phyloP scores from a whole-genome alignment of 2,888 invertebrate species.

The Hipparchia semele region DNA sequence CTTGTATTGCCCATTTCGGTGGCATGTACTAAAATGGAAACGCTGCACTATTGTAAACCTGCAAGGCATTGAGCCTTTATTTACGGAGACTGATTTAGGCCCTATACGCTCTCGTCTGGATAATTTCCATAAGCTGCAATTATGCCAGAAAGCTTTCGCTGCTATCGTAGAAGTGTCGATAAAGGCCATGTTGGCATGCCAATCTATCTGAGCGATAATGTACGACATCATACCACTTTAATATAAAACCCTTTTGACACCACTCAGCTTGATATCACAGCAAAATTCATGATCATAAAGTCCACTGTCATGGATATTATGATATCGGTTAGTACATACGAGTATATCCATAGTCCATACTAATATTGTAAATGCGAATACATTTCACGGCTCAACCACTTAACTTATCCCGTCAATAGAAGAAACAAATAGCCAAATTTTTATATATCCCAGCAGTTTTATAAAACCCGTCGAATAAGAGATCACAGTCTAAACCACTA shows the following conservation, averaged over 20 bases:
- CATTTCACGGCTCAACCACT: no score
- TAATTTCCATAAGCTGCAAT: conserved; percentile 4
- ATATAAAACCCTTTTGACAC: conserved; percentile 33
- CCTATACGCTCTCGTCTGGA: neutral
- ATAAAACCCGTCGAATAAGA: no score
- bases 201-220: conserved; percentile 55
- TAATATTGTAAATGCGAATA: no score
- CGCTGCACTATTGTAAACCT: conserved; percentile 17
- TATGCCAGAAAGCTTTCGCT: conserved; percentile 30
- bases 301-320: conserved; percentile 4
- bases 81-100: conserved; percentile 1
- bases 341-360: neutral
- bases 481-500: no score
- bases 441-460: no score
- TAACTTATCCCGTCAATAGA: no score
- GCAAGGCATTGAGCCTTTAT: conserved; percentile 9
- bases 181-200: conserved; percentile 45
- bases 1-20: conserved; percentile 30
- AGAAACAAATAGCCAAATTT: no score
- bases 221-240: conserved; percentile 51
- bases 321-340: neutral
- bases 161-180: conserved; percentile 44
- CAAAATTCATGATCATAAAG: neutral
- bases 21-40: conserved; percentile 32
- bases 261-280: conserved; percentile 15